Evolutionary conservation across 2,888 invertebrate genomes (phyloP).

Genomic region (Acheta domesticus): DNA sequence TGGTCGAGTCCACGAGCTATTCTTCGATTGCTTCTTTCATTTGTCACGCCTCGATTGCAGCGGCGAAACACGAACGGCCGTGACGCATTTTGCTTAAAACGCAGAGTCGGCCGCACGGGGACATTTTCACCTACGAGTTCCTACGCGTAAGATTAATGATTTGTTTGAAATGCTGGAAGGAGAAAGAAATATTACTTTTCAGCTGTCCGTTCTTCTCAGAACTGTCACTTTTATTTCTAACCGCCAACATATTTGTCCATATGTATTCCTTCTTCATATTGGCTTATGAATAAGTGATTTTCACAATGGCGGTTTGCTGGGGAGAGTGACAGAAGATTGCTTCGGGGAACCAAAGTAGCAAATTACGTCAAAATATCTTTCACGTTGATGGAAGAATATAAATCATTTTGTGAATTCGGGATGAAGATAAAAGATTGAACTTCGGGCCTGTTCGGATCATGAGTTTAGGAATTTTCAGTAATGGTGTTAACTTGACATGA

Average conservation of each 20-base stretch:
- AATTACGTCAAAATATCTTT: too few species aligned
- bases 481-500: too few species aligned
- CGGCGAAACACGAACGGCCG: not conserved
- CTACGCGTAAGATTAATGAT: constrained; percentile 8
- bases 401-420: too few species aligned
- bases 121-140: not conserved
- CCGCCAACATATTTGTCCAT: too few species aligned
- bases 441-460: too few species aligned
- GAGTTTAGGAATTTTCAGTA: too few species aligned
- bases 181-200: not conserved
- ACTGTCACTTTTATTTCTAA: not conserved
- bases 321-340: not conserved
- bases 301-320: not conserved
- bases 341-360: too few species aligned
- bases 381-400: too few species aligned
- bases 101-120: not conserved
- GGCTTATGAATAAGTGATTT: not conserved
- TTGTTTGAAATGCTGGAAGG: constrained; percentile 4
- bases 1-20: too few species aligned
- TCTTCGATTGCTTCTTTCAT: not conserved
- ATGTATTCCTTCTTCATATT: not conserved
- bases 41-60: constrained; percentile 5
- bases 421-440: too few species aligned
- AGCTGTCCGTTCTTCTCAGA: not conserved
- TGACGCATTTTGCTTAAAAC: constrained; percentile 4